Conservation (phyloP, 2,113 vertebrate species). For the Zosterops lateralis region DNA sequence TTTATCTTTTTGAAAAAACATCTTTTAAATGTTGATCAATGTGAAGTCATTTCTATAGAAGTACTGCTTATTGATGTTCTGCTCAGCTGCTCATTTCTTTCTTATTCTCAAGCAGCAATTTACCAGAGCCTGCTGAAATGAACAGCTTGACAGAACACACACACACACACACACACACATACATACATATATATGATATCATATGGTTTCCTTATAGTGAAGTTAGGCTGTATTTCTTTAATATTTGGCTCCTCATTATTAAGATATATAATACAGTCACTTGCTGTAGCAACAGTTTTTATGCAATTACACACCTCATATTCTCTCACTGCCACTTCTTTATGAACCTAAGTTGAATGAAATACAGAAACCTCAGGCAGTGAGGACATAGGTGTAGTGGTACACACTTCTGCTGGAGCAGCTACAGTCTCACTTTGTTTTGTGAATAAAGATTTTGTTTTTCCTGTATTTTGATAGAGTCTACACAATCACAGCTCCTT, state of each 20-base stretch:
- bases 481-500: neutral
- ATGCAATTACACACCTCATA: neutral
- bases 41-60: constrained; percentile 32
- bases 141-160: neutral
- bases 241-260: neutral
- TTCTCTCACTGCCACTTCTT: accelerated
- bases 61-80: constrained; percentile 17
- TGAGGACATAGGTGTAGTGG: neutral
- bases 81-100: constrained; percentile 53
- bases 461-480: neutral
- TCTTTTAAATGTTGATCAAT: constrained; percentile 43
- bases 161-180: neutral
- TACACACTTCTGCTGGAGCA: neutral
- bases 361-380: neutral
- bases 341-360: neutral
- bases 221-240: neutral
- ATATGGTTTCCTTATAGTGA: neutral
- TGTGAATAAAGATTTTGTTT: neutral
- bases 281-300: neutral
- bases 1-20: neutral
- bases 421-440: neutral
- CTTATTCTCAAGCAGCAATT: constrained; percentile 27
- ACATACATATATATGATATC: neutral
- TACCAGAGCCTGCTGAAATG: constrained; percentile 1
- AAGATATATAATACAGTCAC: neutral